Conservation (phyloP, 2,888 invertebrate genomes). For the Erpobdella octoculata region DNA sequence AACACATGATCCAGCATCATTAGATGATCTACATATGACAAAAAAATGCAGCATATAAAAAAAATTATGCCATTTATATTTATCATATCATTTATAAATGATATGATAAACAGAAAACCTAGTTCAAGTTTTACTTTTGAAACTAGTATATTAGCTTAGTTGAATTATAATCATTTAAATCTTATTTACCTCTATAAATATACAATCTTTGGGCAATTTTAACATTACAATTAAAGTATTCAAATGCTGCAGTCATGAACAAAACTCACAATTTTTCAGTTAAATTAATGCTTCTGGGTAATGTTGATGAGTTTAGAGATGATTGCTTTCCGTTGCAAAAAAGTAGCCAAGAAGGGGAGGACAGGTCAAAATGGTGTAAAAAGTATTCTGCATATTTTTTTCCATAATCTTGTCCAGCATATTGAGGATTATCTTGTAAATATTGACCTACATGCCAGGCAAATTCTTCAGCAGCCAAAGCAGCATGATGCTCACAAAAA, state of each 20-base stretch:
- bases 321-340: neutral
- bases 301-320: neutral
- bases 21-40: neutral
- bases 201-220: too few species aligned
- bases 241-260: too few species aligned
- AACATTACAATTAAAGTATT: too few species aligned
- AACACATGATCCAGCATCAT: neutral
- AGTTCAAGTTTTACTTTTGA: too few species aligned
- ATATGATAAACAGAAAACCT: too few species aligned
- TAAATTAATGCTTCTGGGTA: neutral
- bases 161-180: too few species aligned
- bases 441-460: slow-evolving; percentile 75
- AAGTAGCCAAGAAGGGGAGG: neutral
- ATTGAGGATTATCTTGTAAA: slow-evolving; percentile 61
- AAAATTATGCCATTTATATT: too few species aligned
- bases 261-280: too few species aligned
- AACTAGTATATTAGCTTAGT: too few species aligned
- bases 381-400: slow-evolving; percentile 76
- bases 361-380: slow-evolving; percentile 71
- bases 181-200: too few species aligned
- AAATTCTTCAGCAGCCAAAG: slow-evolving; percentile 74
- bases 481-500: slow-evolving; percentile 61
- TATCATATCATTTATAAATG: too few species aligned
- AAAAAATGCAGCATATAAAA: neutral
- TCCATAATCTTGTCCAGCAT: slow-evolving; percentile 62